Percentiles rank a stretch among this genome's conserved stretches.
Evolutionary conservation across 2,113 vertebrate species (phyloP).

Genomic region (Microcebus lehilahytsara): DNA sequence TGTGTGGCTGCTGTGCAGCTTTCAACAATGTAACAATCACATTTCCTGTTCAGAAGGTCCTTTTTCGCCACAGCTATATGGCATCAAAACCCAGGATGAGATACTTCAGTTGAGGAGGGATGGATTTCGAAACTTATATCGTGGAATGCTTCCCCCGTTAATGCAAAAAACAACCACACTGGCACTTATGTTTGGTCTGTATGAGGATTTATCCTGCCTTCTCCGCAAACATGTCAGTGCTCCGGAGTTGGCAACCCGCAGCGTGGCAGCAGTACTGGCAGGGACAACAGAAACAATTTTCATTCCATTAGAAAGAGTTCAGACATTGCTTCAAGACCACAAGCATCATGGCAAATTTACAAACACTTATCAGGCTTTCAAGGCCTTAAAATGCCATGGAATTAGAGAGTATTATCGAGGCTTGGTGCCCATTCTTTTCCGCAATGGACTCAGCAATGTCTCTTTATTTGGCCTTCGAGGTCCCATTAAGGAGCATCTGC

Average conservation of each 20-base stretch:
- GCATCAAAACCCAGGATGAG: conserved; percentile 88
- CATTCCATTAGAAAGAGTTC: no score
- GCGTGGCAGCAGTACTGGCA: no score
- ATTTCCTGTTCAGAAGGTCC: conserved; percentile 95
- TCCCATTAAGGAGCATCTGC: conserved; percentile 92
- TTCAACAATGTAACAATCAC: conserved; percentile 94
- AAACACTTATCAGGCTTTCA: conserved; percentile 96
- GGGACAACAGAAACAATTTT: no score
- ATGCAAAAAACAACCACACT: conserved; percentile 94
- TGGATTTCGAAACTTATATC: conserved; percentile 91
- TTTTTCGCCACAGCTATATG: conserved; percentile 96
- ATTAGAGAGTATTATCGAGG: conserved; percentile 94
- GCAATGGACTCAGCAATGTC: conserved; percentile 93
- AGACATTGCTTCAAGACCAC: no score
- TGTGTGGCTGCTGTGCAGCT: conserved; percentile 92
- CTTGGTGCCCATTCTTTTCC: conserved; percentile 91
- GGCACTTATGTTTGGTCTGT: conserved; percentile 96
- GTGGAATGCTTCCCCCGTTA: conserved; percentile 92
- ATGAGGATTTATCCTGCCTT: conserved; percentile 93
- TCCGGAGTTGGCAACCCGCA: conserved; percentile 81
- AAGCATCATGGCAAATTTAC: conserved; percentile 89
- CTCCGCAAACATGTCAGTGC: conserved; percentile 81
- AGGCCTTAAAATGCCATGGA: conserved; percentile 88
- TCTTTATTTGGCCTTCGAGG: conserved; percentile 85
- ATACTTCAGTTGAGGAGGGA: conserved; percentile 91